phyloP scores from a whole-genome alignment of 2,888 invertebrate species.

The Plagodis dolabraria region DNA sequence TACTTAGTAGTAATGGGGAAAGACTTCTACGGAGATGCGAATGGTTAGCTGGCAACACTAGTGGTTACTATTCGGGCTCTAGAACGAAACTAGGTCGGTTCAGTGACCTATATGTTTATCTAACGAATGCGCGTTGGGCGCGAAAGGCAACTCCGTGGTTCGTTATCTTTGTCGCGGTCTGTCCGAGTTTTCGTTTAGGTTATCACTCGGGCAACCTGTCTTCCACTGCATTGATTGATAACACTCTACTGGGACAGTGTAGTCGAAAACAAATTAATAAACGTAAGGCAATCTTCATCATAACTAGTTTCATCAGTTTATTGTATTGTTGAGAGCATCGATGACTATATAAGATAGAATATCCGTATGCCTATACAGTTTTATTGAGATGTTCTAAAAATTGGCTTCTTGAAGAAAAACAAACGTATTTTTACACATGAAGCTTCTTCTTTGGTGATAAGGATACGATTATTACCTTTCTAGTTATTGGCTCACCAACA shows the following conservation, averaged over 20 bases:
- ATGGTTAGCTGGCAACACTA: conserved; percentile 18
- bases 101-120: conserved; percentile 85
- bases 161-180: conserved; percentile 66
- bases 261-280: background rate
- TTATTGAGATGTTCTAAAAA: too few relatives aligned
- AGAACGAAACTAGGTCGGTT: conserved; percentile 80
- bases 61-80: conserved; percentile 39
- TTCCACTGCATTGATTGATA: conserved; percentile 53
- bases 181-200: conserved; percentile 78
- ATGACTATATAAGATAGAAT: too few relatives aligned
- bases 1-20: background rate
- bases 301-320: too few relatives aligned
- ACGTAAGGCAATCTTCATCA: too few relatives aligned
- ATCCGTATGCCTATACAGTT: too few relatives aligned
- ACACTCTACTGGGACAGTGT: background rate
- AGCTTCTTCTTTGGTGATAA: too few relatives aligned
- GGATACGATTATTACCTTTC: too few relatives aligned
- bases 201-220: conserved; percentile 79
- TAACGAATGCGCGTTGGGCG: conserved; percentile 73
- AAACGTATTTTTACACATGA: too few relatives aligned
- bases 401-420: too few relatives aligned
- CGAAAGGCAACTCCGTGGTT: conserved; percentile 58
- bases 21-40: conserved; percentile 3
- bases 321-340: too few relatives aligned
- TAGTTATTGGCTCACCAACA: too few relatives aligned